Evolutionary conservation across 2,888 invertebrate species (phyloP).

Genomic region (Diloba caeruleocephala): DNA sequence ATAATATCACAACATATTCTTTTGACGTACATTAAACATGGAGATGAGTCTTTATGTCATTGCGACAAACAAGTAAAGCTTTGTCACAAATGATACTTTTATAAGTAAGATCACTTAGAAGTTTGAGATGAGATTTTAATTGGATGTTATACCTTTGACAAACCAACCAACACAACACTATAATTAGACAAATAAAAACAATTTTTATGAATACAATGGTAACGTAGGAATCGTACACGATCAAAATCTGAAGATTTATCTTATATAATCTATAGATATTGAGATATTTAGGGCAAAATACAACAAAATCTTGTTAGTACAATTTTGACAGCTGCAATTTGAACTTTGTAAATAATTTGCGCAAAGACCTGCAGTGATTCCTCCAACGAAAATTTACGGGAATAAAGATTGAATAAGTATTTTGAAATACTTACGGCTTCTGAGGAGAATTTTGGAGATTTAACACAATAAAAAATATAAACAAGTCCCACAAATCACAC

Average conservation of each 20-base stretch:
- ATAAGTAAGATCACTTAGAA: slow-evolving; percentile 16
- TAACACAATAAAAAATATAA: slow-evolving; percentile 84
- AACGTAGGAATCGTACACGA: neutral
- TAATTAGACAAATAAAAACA: slow-evolving; percentile 23
- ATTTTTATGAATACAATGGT: slow-evolving; percentile 9
- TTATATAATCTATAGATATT: slow-evolving; percentile 47
- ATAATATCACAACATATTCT: slow-evolving; percentile 35
- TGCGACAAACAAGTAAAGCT: slow-evolving; percentile 6
- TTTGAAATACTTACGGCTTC: slow-evolving; percentile 78
- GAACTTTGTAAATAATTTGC: slow-evolving; percentile 62
- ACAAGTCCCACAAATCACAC: slow-evolving; percentile 79
- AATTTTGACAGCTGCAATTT: slow-evolving; percentile 77
- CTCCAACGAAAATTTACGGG: slow-evolving; percentile 35
- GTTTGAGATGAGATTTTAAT: slow-evolving; percentile 32
- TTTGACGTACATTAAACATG: slow-evolving; percentile 38
- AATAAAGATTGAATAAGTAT: slow-evolving; percentile 30
- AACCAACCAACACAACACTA: slow-evolving; percentile 20
- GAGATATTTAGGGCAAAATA: slow-evolving; percentile 52
- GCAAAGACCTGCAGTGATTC: slow-evolving; percentile 38
- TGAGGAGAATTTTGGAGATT: slow-evolving; percentile 67
- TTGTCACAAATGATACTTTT: slow-evolving; percentile 5
- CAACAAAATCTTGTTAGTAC: slow-evolving; percentile 57
- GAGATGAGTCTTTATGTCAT: slow-evolving; percentile 1
- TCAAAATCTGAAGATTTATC: slow-evolving; percentile 17
- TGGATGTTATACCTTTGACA: slow-evolving; percentile 23